These are phyloP conservation scores for Uria aalge DNA, from an alignment of 2,113 vertebrate genomes.

Conservation along the genomic window DNA sequence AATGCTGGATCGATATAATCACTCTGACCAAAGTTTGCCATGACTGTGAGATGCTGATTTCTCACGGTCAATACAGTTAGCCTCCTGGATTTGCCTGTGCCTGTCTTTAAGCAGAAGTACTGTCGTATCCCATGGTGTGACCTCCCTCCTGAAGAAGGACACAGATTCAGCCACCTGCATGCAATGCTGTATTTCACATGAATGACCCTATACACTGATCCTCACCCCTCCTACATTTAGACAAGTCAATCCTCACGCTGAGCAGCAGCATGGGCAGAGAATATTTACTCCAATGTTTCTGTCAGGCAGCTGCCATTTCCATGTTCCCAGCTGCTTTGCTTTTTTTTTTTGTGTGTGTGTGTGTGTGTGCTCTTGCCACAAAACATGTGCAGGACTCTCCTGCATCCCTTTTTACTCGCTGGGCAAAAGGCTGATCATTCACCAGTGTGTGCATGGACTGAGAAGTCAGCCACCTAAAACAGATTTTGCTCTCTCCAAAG, in stretches of 20 bases:
- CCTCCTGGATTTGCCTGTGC: background rate
- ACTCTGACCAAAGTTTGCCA: background rate
- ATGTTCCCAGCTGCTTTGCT: background rate
- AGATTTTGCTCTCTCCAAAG: background rate
- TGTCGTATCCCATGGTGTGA: background rate
- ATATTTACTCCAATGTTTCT: background rate
- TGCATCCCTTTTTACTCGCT: background rate
- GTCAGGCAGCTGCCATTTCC: background rate
- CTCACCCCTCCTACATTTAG: accelerated
- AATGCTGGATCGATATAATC: background rate
- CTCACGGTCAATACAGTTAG: background rate
- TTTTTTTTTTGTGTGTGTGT: too few species aligned
- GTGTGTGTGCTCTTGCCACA: background rate
- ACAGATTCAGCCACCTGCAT: background rate
- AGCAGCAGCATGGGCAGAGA: background rate
- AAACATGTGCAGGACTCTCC: background rate
- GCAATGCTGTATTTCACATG: background rate
- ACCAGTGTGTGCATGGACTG: background rate
- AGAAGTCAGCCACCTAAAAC: background rate
- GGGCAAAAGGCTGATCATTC: background rate
- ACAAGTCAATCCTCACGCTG: background rate
- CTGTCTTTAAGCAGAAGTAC: background rate
- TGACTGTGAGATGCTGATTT: background rate
- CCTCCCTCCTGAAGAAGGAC: background rate
- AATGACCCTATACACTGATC: background rate